These are phyloP conservation scores for Aphelinus certus DNA, from an alignment of 1,140 invertebrate species.

Conservation along the genomic window DNA sequence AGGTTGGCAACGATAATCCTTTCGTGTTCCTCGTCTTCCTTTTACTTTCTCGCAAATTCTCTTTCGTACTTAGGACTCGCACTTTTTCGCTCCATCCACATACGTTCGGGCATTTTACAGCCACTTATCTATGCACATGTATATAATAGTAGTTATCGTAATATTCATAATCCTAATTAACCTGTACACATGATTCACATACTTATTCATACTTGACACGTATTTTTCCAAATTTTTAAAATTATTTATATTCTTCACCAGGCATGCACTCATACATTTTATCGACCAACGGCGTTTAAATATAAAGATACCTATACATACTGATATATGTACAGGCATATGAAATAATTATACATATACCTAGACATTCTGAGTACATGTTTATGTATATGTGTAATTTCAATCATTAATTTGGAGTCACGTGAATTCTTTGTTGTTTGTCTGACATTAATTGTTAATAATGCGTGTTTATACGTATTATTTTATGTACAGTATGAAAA, in stretches of 20 bases:
- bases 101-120: constrained; percentile 23
- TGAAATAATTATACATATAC: constrained; percentile 26
- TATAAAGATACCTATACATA: constrained; percentile 30
- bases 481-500: constrained; percentile 33
- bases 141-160: constrained; percentile 24
- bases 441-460: constrained; percentile 35
- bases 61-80: constrained; percentile 11
- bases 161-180: constrained; percentile 24
- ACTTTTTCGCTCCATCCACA: constrained; percentile 11
- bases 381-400: constrained; percentile 40
- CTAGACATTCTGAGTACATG: constrained; percentile 31
- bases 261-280: constrained; percentile 20
- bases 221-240: constrained; percentile 12
- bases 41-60: constrained; percentile 11
- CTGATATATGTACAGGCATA: neutral
- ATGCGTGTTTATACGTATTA: constrained; percentile 36
- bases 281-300: constrained; percentile 29
- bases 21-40: constrained; percentile 39
- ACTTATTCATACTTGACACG: constrained; percentile 30
- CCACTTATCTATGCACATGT: constrained; percentile 34
- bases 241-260: constrained; percentile 32
- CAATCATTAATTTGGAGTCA: constrained; percentile 30
- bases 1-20: constrained; percentile 56
- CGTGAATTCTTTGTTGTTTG: constrained; percentile 30
- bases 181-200: constrained; percentile 34